Evolutionary conservation across 2,888 invertebrate genomes (phyloP), one percentile per base, ranked within the genome.

Genomic region (Cetonia aurata): DNA sequence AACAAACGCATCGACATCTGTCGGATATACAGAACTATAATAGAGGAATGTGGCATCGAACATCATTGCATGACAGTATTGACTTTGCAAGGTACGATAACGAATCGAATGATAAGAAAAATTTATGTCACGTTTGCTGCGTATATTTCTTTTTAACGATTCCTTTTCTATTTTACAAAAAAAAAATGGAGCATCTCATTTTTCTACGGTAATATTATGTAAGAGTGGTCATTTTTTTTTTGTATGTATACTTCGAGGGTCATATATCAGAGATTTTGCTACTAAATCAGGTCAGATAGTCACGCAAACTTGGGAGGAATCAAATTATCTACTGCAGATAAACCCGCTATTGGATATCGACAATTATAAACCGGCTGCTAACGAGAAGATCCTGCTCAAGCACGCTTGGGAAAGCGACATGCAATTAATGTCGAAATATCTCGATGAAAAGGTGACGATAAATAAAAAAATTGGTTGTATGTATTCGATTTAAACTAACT

Each of bases 271-370:
- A 48, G 12, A 13, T 4, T 48, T 48, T 55, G 10, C 37, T 6
- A 37, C 55, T 13, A 57, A 57, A 70, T 73, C 37, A 80, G 90
- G 90, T 59, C 86, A 87, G 78, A 86, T 89, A 33, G 82, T 91
- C 15, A 87, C 86, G 74, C 89, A 90, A 72, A 89, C 90, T 80
- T 90, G 90, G 89, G 86, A 87, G 8, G 86, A 87, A 70, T 86
- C 86, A 69, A 83, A 83, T 72, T 90, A 88, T 76, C 81, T 89
- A 10, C 77, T 91, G 37, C 88, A 89, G 77, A 79, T 89, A 19
- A 90, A 90, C 81, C 89, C 90, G 1, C 78, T 88, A 12, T 78
- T 86, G 55, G 70, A 75, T n/a, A 59, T 82, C 4, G 69, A 67
- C 0, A 73, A 76, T 33, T 76, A 76, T 17, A 77, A 78, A 72